Evolutionary conservation across 1,140 invertebrate genomes (phyloP), one percentile per base, ranked within the genome.

Genomic region (Megalopta genalis): DNA sequence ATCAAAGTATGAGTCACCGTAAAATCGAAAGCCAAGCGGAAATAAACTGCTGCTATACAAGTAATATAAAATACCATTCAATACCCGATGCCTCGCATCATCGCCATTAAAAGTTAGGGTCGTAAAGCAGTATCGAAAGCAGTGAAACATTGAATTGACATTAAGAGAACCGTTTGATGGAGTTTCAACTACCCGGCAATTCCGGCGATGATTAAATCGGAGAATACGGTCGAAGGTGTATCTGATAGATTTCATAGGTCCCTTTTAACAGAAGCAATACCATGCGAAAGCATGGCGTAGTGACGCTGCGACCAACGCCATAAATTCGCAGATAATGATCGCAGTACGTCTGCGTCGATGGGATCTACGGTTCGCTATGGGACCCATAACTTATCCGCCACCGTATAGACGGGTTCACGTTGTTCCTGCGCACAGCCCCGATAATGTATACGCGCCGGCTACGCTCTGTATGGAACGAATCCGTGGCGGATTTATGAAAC

Each of bases 251-350:
- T 77, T 79, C 75, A 74, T 46, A 60, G 67, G 70, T 60, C 74
- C 74, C 85, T 86, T 83, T 86, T 83, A 85, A 85, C 83, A 86
- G 72, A 65, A 52, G 59, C 68, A 49, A 37, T 37, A 16, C 80
- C 75, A 82, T 64, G 71, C 68, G 78, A 84, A 77, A 77, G 54
- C 70, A 57, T 49, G 49, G 46, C 68, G 42, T 75, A 64, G 77
- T 70, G 77, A 46, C 52, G 63, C 32, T 64, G 77, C 64, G 81
- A 77, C 77, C 71, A 77, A 52, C 27, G 72, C 89, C 88, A 92
- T 92, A 92, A 92, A 92, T 92, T 89, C 88, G 81, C 85, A 88
- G 91, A 92, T 92, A 92, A 92, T 91, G 91, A 92, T 92, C 90
- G 90, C 90, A 89, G 90, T 91, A 91, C 91, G 91, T 92, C 91